Base-by-base conservation (phyloP, 1,140 invertebrate species). In the Leptinotarsa texana region DNA sequence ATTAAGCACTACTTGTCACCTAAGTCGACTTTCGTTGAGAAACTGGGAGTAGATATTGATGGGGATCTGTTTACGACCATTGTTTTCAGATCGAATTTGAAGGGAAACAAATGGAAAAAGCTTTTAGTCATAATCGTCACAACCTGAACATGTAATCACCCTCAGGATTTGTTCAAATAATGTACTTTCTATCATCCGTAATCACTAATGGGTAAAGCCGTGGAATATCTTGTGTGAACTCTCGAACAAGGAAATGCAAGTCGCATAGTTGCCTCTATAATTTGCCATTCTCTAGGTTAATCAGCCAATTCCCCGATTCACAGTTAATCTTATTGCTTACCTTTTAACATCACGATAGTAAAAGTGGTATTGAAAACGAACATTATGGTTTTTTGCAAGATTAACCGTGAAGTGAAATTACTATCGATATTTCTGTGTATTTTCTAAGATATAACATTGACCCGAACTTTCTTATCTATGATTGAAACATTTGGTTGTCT, bases 101-200 rank as follows among this genome's bases (percentile, higher is more conserved):
- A 15, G 27, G 21, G 17, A 22, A 22, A 15, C 21, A 17, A 33
- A 24, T 66, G 15, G 61, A 66, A 24, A 24, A 66, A 66, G 51
- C 51, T 57, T 15, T 3, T 57, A 24, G 15, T 5, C n/a, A 22
- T 24, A 22, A 17, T 24, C 24, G 63, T 22, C 22, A 66, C 63
- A 66, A 33, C 63, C 63, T 66, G 63, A 66, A 68, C 66, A 68
- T 68, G 66, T 68, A 68, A 68, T 68, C 66, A 42, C 42, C 33
- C 33, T 68, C 13, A 21, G 42, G 66, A 68, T 68, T 68, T 49
- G 66, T 68, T 47, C n/a, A 68, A 21, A 68, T 68, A 68, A 68
- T 47, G 42, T 42, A 49, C 66, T 68, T 68, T 68, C 66, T 68
- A 68, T 33, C 15, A 47, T 24, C 33, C 24, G 42, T 68, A 68